These are phyloP conservation scores for Sycophaga agraensis DNA, from an alignment of 1,140 invertebrate genomes.

Conservation along the genomic window DNA sequence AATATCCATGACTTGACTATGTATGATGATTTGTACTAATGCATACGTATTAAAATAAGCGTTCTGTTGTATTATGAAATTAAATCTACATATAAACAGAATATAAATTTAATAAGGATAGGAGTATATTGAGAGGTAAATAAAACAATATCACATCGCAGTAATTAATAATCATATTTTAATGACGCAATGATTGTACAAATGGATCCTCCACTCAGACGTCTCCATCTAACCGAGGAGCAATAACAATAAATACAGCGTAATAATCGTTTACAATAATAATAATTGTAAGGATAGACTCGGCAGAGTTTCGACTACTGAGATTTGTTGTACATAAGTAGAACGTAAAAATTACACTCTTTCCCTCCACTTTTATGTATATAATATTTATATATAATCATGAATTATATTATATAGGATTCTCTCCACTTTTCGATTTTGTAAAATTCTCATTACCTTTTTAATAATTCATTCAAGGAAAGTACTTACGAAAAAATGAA, in stretches of 20 bases:
- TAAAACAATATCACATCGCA: constrained; percentile 25
- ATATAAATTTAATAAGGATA: no score
- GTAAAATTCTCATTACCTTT: constrained; percentile 1
- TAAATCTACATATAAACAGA: no score
- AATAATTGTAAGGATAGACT: constrained; percentile 43
- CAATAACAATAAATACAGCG: constrained; percentile 55
- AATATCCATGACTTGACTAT: no score
- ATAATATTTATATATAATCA: constrained; percentile 32
- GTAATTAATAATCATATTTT: constrained; percentile 57
- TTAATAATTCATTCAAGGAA: constrained; percentile 15
- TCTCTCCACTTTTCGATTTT: constrained; percentile 20
- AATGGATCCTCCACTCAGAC: constrained; percentile 56
- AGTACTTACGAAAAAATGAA: constrained; percentile 23
- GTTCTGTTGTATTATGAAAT: no score
- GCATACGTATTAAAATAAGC: neutral
- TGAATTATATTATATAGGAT: constrained; percentile 32
- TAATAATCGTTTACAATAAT: constrained; percentile 46
- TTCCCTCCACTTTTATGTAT: constrained; percentile 13
- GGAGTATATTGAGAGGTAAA: neutral
- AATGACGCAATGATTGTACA: constrained; percentile 61
- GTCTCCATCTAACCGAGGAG: constrained; percentile 54
- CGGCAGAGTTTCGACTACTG: constrained; percentile 27
- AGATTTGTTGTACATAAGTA: constrained; percentile 24
- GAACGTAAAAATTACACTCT: constrained; percentile 20
- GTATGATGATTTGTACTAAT: neutral